Evolutionary conservation across 2,113 vertebrate species (phyloP).

Genomic region (Rhinogobius similis): DNA sequence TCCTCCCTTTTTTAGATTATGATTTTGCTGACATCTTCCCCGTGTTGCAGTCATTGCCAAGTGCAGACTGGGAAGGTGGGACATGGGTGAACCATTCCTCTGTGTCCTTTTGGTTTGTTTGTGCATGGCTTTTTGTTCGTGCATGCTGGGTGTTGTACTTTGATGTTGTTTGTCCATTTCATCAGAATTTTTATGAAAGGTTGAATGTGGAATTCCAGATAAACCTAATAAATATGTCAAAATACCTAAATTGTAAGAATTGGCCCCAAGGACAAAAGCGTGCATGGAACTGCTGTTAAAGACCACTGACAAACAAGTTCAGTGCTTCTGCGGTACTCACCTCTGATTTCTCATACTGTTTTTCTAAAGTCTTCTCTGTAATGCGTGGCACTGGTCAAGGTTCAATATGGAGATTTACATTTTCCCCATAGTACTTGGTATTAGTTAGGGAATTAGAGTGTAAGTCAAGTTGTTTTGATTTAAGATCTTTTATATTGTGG

Average conservation of each 20-base stretch:
- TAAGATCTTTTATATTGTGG: neutral
- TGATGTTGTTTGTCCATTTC: neutral
- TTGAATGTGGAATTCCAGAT: neutral
- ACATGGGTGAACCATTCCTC: constrained; percentile 77
- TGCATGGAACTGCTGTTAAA: constrained; percentile 6
- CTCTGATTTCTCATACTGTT: neutral
- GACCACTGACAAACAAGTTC: neutral
- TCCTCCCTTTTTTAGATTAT: constrained; percentile 97
- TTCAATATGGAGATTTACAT: constrained; percentile 31
- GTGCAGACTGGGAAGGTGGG: constrained; percentile 99
- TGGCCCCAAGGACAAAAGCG: neutral
- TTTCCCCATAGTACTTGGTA: neutral
- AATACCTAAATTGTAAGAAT: neutral
- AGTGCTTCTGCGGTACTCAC: neutral
- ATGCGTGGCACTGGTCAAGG: constrained; percentile 55
- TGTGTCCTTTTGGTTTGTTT: constrained; percentile 54
- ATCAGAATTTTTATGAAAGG: neutral
- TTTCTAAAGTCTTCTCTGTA: constrained; percentile 22
- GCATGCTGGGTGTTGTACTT: constrained; percentile 39
- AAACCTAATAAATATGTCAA: neutral
- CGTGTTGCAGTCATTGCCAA: constrained; percentile 96
- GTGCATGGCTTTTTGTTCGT: constrained; percentile 77
- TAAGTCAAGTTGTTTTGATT: neutral
- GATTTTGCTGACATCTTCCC: constrained; percentile 99
- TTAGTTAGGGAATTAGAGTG: neutral